Evolutionary conservation across 2,888 invertebrate species (phyloP).

Genomic region (Spodoptera exigua): DNA sequence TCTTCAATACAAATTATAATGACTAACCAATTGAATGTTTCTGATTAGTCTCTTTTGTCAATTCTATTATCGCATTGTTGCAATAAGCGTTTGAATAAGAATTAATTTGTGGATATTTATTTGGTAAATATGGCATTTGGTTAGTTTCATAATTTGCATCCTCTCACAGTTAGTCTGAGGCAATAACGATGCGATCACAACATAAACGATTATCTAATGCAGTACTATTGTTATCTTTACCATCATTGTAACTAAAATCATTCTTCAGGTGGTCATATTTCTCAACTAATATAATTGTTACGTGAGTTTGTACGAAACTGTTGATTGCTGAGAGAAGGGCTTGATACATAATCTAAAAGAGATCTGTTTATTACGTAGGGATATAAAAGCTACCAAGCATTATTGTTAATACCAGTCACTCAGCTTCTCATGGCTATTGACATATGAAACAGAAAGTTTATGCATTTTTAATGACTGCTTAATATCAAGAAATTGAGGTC

Average conservation of each 20-base stretch:
- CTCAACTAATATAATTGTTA: too few species aligned
- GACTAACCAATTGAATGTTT: slow-evolving; percentile 47
- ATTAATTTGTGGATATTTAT: slow-evolving; percentile 32
- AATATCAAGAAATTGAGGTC: slow-evolving; percentile 32
- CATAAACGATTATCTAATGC: slow-evolving; percentile 8
- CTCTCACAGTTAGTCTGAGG: slow-evolving; percentile 23
- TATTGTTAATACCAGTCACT: slow-evolving; percentile 37
- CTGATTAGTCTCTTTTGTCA: slow-evolving; percentile 46
- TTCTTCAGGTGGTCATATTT: neutral
- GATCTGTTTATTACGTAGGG: slow-evolving; percentile 29
- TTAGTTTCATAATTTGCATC: slow-evolving; percentile 26
- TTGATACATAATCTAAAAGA: slow-evolving; percentile 26
- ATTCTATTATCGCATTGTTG: slow-evolving; percentile 30
- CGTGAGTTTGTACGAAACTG: slow-evolving; percentile 3
- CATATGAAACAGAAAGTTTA: slow-evolving; percentile 43
- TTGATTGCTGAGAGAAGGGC: slow-evolving; percentile 22
- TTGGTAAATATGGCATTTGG: slow-evolving; percentile 19
- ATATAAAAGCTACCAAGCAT: slow-evolving; percentile 35
- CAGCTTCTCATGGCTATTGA: slow-evolving; percentile 42
- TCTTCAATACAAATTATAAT: slow-evolving; percentile 41
- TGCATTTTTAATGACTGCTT: slow-evolving; percentile 40
- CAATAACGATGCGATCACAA: slow-evolving; percentile 23
- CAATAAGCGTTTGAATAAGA: slow-evolving; percentile 42
- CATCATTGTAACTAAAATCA: slow-evolving; percentile 7
- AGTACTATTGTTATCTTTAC: neutral